Conservation (phyloP, 2,888 invertebrate species). For the Drosophila histrio region DNA sequence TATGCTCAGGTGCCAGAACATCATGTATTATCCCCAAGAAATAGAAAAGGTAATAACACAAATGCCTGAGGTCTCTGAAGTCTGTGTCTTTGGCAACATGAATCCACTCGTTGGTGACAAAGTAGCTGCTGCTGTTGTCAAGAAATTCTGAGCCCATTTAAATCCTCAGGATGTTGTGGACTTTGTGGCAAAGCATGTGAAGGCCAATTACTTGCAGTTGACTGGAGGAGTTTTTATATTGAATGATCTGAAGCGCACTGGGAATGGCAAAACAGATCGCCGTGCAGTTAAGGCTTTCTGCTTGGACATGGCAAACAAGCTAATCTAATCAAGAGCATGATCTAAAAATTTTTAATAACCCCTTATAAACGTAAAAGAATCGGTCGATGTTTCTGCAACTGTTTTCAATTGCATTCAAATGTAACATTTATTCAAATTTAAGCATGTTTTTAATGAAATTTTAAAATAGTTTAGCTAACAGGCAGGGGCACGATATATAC, state of each 20-base stretch:
- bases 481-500: too few species aligned
- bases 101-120: conserved; percentile 65
- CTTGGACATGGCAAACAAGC: too few species aligned
- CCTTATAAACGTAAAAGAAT: too few species aligned
- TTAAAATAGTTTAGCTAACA: too few species aligned
- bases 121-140: conserved; percentile 70
- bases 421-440: too few species aligned
- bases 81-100: conserved; percentile 70
- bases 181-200: conserved; percentile 34
- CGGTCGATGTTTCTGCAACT: too few species aligned
- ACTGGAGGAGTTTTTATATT: conserved; percentile 51
- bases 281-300: background rate
- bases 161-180: conserved; percentile 58
- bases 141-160: conserved; percentile 39
- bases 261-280: background rate
- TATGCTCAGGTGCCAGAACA: conserved; percentile 61
- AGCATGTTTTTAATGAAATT: too few species aligned
- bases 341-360: too few species aligned
- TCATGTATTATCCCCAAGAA: conserved; percentile 68
- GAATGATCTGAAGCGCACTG: background rate
- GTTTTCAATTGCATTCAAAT: too few species aligned
- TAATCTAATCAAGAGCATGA: too few species aligned
- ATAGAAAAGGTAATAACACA: conserved; percentile 66
- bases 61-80: conserved; percentile 63
- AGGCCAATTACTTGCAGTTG: conserved; percentile 59